A percentile compares a stretch with the other conserved stretches of the same genome.
Conservation (phyloP, 23 tunicate species). For the Pegea sp. region DNA sequence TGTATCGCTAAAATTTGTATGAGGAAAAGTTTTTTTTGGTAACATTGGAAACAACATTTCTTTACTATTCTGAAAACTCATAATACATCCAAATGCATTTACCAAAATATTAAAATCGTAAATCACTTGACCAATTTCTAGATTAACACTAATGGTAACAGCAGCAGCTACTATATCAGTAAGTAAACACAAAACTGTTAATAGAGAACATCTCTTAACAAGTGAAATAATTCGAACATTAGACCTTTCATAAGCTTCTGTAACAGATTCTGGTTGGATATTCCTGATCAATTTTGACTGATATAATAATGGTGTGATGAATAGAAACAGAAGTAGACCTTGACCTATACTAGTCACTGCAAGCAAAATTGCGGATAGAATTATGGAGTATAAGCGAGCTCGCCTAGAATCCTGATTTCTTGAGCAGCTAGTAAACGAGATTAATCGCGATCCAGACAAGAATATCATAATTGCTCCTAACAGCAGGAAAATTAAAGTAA, state of each 20-base stretch:
- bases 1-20: too few relatives aligned
- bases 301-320: constrained; percentile 16
- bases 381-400: constrained; percentile 11
- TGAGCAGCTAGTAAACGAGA: constrained; percentile 15
- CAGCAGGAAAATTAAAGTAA: constrained; percentile 8
- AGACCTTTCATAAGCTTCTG: not conserved
- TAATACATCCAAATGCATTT: constrained; percentile 19
- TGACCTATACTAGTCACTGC: constrained; percentile 37
- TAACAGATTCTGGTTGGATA: constrained; percentile 1
- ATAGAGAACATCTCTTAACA: constrained; percentile 17
- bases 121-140: constrained; percentile 12
- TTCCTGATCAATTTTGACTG: constrained; percentile 3
- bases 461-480: constrained; percentile 31
- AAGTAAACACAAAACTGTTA: constrained; percentile 11
- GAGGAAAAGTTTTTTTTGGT: too few relatives aligned
- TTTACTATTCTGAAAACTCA: constrained; percentile 22
- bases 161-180: constrained; percentile 27
- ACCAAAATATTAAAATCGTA: constrained; percentile 35
- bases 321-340: constrained; percentile 13
- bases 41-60: constrained; percentile 14
- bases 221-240: constrained; percentile 6
- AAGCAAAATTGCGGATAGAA: constrained; percentile 27
- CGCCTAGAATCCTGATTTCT: not conserved
- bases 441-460: constrained; percentile 44
- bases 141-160: constrained; percentile 15